Conservation (phyloP, 2,113 vertebrate species). For the Nanger granti region DNA sequence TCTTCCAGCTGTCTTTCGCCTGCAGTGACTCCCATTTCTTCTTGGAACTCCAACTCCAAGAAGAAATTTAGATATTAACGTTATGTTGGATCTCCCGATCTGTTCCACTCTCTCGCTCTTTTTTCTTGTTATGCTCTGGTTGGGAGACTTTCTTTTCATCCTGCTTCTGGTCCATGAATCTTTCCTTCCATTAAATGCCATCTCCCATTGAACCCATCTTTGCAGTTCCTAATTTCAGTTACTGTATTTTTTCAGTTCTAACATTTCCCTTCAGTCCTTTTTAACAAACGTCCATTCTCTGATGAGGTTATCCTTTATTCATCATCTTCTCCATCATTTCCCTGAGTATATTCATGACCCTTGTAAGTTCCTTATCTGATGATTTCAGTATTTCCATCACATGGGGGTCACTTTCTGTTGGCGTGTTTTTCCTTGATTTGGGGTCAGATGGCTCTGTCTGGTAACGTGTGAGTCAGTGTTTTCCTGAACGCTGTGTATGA, state of each 20-base stretch:
- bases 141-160: no score
- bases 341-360: background rate
- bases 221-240: background rate
- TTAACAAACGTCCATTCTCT: background rate
- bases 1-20: rapidly evolving
- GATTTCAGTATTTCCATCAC: background rate
- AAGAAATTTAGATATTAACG: background rate
- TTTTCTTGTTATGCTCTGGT: background rate
- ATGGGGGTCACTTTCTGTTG: background rate
- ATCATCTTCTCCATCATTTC: background rate
- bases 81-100: background rate
- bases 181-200: background rate
- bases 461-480: rapidly evolving
- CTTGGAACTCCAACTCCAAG: background rate
- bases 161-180: background rate
- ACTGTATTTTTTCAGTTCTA: background rate
- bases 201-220: background rate
- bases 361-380: background rate
- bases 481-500: rapidly evolving
- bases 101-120: background rate
- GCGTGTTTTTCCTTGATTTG: background rate
- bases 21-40: no score
- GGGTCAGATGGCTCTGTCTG: no score
- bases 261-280: background rate
- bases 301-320: background rate